Conservation (phyloP, 2,888 invertebrate species). For the Calameuta filiformis region DNA sequence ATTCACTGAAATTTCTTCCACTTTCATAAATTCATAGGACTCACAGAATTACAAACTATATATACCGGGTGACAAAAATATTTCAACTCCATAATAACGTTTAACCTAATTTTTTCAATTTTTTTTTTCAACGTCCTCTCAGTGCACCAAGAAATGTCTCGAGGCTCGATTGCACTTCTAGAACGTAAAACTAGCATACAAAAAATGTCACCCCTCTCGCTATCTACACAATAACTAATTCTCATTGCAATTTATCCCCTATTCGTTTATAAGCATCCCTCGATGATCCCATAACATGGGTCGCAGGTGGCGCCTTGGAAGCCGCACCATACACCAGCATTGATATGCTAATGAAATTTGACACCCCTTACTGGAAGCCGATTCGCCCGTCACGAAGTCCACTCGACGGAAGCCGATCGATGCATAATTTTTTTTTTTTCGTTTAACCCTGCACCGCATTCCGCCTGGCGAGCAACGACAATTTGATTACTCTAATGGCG, state of each 20-base stretch:
- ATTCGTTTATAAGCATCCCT: constrained; percentile 19
- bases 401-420: constrained; percentile 11
- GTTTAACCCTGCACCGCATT: constrained; percentile 46
- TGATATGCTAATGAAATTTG: constrained; percentile 67
- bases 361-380: constrained; percentile 34
- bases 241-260: not conserved
- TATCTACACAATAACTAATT: not conserved
- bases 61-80: not conserved
- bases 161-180: not conserved
- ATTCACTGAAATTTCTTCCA: not conserved
- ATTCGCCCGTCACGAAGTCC: constrained; percentile 34
- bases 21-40: too few species aligned
- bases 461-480: constrained; percentile 38
- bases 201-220: not conserved
- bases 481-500: constrained; percentile 60
- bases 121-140: too few species aligned
- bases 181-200: not conserved
- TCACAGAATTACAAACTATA: not conserved
- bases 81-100: not conserved
- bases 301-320: constrained; percentile 60
- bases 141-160: not conserved
- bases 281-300: constrained; percentile 60
- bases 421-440: constrained; percentile 41
- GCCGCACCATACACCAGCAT: constrained; percentile 63
- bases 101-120: not conserved